A percentile compares a stretch with the other conserved stretches of the same genome.
phyloP scores from a whole-genome alignment of 2,797 vertebrate species.

The Toxotes lorentzi region DNA sequence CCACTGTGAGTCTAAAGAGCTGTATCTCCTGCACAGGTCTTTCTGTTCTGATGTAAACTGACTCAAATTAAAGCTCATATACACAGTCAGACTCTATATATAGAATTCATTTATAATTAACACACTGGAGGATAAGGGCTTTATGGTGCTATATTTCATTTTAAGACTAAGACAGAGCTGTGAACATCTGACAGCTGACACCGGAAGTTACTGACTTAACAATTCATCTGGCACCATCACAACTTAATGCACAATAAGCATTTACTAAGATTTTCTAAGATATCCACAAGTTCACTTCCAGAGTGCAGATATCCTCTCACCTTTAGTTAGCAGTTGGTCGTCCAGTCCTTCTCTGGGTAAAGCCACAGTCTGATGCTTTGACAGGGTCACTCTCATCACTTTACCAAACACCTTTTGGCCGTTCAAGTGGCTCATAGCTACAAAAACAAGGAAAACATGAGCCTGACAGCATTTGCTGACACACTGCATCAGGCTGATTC shows the following conservation, averaged over 20 bases:
- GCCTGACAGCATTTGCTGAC: too few relatives aligned
- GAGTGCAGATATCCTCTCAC: conserved; percentile 36
- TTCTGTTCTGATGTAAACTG: too few relatives aligned
- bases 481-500: background rate
- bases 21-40: too few relatives aligned
- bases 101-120: too few relatives aligned
- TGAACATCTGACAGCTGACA: background rate
- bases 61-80: too few relatives aligned
- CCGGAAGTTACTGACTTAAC: background rate
- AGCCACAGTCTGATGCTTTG: conserved; percentile 97
- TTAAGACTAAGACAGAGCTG: too few relatives aligned
- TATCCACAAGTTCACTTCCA: background rate
- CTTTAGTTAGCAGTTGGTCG: conserved; percentile 96
- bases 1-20: too few relatives aligned
- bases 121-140: too few relatives aligned
- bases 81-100: too few relatives aligned
- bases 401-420: conserved; percentile 99
- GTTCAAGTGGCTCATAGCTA: conserved; percentile 99
- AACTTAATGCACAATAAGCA: too few relatives aligned
- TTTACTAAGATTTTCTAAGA: background rate
- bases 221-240: background rate
- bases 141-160: too few relatives aligned
- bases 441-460: background rate
- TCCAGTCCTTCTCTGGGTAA: conserved; percentile 97
- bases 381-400: conserved; percentile 97